A percentile compares a stretch with the other conserved stretches of the same genome.
Conservation (phyloP, 2,797 vertebrate species). For the Odontamblyopus rebecca region DNA sequence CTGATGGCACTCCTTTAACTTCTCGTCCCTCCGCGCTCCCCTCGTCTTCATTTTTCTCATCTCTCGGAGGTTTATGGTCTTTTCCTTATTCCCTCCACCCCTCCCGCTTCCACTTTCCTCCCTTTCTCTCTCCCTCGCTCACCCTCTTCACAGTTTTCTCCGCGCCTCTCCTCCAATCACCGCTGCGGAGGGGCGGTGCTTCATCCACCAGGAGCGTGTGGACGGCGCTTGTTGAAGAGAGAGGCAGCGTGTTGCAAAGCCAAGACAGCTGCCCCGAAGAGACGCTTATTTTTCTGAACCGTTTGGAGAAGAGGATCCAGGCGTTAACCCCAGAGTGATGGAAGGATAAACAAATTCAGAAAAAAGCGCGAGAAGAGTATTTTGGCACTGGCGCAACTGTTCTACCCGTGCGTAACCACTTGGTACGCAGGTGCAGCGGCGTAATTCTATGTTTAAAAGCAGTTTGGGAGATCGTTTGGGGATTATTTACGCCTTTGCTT, state of each 20-base stretch:
- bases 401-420: conserved; percentile 49
- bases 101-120: conserved; percentile 9
- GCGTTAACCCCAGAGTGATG: conserved; percentile 68
- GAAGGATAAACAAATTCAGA: conserved; percentile 30
- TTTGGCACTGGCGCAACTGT: no score
- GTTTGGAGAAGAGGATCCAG: conserved; percentile 61
- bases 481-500: conserved; percentile 3
- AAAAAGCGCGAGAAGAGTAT: not conserved
- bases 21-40: conserved; percentile 31
- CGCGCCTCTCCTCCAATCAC: conserved; percentile 65
- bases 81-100: conserved; percentile 1
- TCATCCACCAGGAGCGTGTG: conserved; percentile 40
- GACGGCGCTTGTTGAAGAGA: conserved; percentile 52
- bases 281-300: conserved; percentile 58
- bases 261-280: conserved; percentile 51
- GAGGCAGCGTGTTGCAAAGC: conserved; percentile 27
- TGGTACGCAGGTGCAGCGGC: conserved; percentile 58
- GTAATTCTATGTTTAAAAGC: conserved; percentile 17
- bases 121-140: not conserved
- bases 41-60: conserved; percentile 38
- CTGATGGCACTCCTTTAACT: conserved; percentile 24
- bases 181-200: conserved; percentile 60
- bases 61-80: conserved; percentile 12
- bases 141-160: conserved; percentile 25
- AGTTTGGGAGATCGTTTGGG: conserved; percentile 1